Percentiles rank a stretch among this genome's conserved stretches.
These are phyloP conservation scores for Siniperca knerii DNA, from an alignment of 2,113 vertebrate species.

Conservation along the genomic window DNA sequence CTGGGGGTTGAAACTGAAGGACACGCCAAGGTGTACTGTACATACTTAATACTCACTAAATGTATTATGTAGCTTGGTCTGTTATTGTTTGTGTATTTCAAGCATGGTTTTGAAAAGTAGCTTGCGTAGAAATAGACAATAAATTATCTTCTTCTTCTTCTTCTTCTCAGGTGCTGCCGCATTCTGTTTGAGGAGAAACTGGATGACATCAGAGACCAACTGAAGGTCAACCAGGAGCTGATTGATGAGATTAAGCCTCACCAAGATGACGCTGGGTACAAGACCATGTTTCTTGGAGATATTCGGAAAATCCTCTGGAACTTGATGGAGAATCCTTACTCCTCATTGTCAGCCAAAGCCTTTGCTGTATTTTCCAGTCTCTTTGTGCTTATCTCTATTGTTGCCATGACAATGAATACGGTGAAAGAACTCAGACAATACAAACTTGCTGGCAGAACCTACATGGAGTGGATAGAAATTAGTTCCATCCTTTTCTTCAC, in stretches of 20 bases:
- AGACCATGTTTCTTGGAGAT: conserved; percentile 85
- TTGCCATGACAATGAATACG: conserved; percentile 92
- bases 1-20: conserved; percentile 90
- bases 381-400: conserved; percentile 92
- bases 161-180: conserved; percentile 85
- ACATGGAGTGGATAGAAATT: conserved; percentile 89
- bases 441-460: conserved; percentile 84
- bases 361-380: conserved; percentile 91
- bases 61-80: not conserved
- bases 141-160: not conserved
- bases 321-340: conserved; percentile 92
- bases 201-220: conserved; percentile 89
- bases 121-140: not conserved
- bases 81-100: conserved; percentile 24
- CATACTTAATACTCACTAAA: not conserved
- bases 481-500: conserved; percentile 91
- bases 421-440: conserved; percentile 88
- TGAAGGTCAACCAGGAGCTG: conserved; percentile 90
- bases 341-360: conserved; percentile 89
- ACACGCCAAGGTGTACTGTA: conserved; percentile 80
- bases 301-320: conserved; percentile 88
- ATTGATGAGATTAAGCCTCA: conserved; percentile 88
- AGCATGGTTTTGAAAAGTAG: not conserved
- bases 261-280: conserved; percentile 81
- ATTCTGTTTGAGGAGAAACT: conserved; percentile 91